A percentile compares a stretch with the other conserved stretches of the same genome.
Conservation (phyloP, 2,113 vertebrate species). For the Vulpes vulpes region DNA sequence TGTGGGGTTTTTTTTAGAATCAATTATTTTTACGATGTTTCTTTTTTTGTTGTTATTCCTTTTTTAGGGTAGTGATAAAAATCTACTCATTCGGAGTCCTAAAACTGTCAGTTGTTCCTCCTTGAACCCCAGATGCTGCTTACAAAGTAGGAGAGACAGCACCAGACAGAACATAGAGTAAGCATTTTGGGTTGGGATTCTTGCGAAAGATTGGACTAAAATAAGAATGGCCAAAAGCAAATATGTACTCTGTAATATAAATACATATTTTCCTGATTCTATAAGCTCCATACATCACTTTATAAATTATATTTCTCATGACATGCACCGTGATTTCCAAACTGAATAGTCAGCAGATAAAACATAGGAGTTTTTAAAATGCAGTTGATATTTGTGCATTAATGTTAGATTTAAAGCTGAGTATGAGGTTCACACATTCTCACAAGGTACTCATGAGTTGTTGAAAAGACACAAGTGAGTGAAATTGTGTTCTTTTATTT, state of each 20-base stretch:
- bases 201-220: neutral
- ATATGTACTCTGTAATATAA: neutral
- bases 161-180: neutral
- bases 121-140: neutral
- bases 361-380: neutral
- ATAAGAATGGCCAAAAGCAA: neutral
- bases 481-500: neutral
- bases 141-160: neutral
- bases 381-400: neutral
- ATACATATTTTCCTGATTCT: neutral
- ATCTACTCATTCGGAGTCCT: neutral
- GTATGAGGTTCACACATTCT: neutral
- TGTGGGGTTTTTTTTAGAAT: neutral
- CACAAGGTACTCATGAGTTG: neutral
- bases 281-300: neutral
- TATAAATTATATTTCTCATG: neutral
- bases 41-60: neutral
- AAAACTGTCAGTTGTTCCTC: neutral
- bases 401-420: neutral
- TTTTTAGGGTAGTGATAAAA: neutral
- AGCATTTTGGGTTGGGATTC: neutral
- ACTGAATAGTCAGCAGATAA: neutral
- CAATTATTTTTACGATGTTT: constrained; percentile 25
- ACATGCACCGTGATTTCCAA: neutral
- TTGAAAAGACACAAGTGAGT: neutral